Conservation (phyloP, 1,140 invertebrate species). For the Oryctes rhinoceros region DNA sequence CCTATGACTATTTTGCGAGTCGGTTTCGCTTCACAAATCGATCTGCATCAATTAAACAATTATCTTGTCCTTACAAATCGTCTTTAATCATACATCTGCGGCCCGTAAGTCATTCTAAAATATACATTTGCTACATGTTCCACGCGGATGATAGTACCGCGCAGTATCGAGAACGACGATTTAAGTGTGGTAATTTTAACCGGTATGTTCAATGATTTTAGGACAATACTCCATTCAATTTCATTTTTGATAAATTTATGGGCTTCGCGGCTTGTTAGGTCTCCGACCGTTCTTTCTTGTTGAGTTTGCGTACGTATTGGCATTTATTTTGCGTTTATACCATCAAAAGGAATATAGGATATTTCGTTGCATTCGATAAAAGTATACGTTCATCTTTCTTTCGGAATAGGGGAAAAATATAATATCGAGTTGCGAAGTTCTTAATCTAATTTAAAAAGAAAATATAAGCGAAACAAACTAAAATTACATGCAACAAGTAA, state of each 20-base stretch:
- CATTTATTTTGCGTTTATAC: slow-evolving; percentile 8
- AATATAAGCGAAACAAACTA: too few species aligned
- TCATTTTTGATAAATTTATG: slow-evolving; percentile 42
- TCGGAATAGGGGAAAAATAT: too few species aligned
- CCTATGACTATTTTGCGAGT: slow-evolving; percentile 19
- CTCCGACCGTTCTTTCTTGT: not conserved
- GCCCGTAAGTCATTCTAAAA: slow-evolving; percentile 35
- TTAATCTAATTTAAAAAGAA: too few species aligned
- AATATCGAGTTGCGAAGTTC: too few species aligned
- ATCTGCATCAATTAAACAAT: slow-evolving; percentile 36
- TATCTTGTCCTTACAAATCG: slow-evolving; percentile 36
- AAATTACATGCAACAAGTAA: too few species aligned
- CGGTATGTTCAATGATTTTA: slow-evolving; percentile 37
- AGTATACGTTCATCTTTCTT: too few species aligned
- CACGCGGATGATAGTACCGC: slow-evolving; percentile 7
- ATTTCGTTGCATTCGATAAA: not conserved
- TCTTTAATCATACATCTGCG: slow-evolving; percentile 31
- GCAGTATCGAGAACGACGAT: not conserved
- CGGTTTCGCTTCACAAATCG: slow-evolving; percentile 6
- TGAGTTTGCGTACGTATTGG: not conserved
- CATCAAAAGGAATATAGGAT: not conserved
- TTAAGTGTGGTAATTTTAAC: slow-evolving; percentile 30
- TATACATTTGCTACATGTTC: slow-evolving; percentile 24
- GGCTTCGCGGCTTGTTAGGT: slow-evolving; percentile 26
- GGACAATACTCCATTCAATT: slow-evolving; percentile 42